phyloP scores from a whole-genome alignment of 30 jellyfish, hydroid and myxozoan genomes.

The Cassiopea andromeda region DNA sequence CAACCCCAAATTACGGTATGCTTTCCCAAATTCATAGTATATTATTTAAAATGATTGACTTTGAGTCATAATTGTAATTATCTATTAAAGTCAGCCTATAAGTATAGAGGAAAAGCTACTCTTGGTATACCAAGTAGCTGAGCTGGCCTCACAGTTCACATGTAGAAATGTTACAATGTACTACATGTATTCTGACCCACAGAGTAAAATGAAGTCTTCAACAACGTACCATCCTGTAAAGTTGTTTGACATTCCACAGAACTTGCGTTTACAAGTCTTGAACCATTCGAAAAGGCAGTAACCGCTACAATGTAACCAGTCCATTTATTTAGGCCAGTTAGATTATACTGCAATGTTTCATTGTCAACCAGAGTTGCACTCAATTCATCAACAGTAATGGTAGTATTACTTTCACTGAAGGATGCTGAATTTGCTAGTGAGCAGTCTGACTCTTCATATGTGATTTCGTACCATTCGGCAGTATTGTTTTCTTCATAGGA shows the following conservation, averaged over 20 bases:
- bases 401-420: neutral
- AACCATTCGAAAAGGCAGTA: conserved; percentile 32
- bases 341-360: neutral
- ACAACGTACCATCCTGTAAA: conserved; percentile 47
- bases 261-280: neutral
- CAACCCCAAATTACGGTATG: too few relatives aligned
- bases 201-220: neutral
- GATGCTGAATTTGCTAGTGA: conserved; percentile 1
- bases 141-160: too few relatives aligned
- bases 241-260: conserved; percentile 20
- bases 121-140: too few relatives aligned
- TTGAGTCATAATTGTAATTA: too few relatives aligned
- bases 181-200: too few relatives aligned
- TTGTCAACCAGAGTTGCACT: neutral
- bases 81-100: too few relatives aligned
- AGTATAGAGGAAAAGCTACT: too few relatives aligned
- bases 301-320: conserved; percentile 44
- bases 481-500: conserved; percentile 12
- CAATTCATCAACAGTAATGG: neutral
- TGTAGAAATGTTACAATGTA: too few relatives aligned
- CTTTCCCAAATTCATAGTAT: too few relatives aligned
- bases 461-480: conserved; percentile 12
- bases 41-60: too few relatives aligned
- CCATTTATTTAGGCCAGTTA: conserved; percentile 38
- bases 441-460: conserved; percentile 4